Percentiles rank a stretch among this genome's conserved stretches.
Evolutionary conservation across 2,113 vertebrate genomes (phyloP).

Genomic region (Urocynchramus pylzowi): DNA sequence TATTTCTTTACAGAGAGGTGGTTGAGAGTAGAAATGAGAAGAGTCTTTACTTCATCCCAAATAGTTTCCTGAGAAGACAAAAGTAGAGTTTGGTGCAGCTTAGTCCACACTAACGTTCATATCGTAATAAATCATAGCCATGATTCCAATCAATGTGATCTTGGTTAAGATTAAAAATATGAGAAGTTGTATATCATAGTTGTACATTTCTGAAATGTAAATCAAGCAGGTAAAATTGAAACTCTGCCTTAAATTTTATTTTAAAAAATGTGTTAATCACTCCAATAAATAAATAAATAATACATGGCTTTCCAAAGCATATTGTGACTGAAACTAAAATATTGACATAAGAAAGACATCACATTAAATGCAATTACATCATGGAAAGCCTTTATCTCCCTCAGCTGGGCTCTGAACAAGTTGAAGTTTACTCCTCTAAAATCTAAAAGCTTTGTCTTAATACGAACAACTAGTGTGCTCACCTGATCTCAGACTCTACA

Average conservation of each 20-base stretch:
- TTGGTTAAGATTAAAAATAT: not conserved
- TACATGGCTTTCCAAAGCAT: not conserved
- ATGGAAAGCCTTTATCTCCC: not conserved
- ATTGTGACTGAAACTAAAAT: not conserved
- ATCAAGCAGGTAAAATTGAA: not conserved
- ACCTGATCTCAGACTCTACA: not conserved
- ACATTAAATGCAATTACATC: not conserved
- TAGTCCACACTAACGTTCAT: not conserved
- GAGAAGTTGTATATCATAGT: not conserved
- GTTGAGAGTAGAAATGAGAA: not conserved
- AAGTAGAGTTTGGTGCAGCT: not conserved
- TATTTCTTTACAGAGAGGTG: not conserved
- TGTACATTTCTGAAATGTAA: not conserved
- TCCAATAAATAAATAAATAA: not conserved
- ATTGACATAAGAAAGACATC: not conserved
- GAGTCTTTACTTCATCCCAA: not conserved
- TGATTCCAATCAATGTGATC: not conserved
- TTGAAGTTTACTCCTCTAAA: not conserved
- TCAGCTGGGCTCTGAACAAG: not conserved
- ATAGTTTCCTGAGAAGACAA: not conserved
- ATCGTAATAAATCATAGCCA: not conserved
- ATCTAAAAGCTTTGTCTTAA: not conserved
- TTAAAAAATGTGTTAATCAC: not conserved
- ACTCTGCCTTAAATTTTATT: not conserved
- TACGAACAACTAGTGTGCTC: fast-evolving